Evolutionary conservation across 2,797 vertebrate genomes (phyloP).

Genomic region (Pitangus sulphuratus): DNA sequence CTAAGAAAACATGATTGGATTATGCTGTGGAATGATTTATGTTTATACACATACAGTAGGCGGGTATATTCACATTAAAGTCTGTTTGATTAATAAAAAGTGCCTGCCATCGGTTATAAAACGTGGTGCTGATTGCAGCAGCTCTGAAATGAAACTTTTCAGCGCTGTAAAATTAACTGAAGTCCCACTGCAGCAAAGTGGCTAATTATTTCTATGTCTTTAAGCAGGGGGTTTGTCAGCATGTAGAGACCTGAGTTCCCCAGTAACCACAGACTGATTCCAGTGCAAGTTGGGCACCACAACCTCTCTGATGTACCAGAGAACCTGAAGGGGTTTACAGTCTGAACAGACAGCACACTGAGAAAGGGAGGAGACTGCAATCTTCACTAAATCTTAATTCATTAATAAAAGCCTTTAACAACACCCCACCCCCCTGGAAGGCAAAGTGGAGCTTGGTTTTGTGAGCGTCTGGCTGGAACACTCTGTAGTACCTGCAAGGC

Average conservation of each 20-base stretch:
- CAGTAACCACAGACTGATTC: not conserved
- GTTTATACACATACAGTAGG: not conserved
- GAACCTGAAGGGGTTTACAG: not conserved
- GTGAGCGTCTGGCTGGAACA: not conserved
- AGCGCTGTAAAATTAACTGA: not conserved
- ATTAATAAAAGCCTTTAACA: not conserved
- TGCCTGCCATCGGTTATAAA: not conserved
- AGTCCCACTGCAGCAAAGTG: not conserved
- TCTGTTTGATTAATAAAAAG: not conserved
- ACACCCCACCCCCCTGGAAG: not conserved
- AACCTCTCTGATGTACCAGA: not conserved
- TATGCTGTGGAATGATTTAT: not conserved
- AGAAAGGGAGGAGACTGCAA: not conserved
- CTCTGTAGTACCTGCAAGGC: not conserved
- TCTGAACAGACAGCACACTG: not conserved
- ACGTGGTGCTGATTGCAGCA: not conserved
- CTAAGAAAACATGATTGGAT: not conserved
- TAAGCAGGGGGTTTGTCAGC: not conserved
- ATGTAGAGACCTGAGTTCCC: not conserved
- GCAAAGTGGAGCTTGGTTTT: not conserved
- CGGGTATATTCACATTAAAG: not conserved
- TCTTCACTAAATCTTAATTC: not conserved
- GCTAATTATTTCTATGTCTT: slow-evolving; percentile 1
- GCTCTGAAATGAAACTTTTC: not conserved
- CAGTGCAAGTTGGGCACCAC: not conserved